Base-by-base conservation (phyloP, 2,888 invertebrate genomes). In the Helleia helle region DNA sequence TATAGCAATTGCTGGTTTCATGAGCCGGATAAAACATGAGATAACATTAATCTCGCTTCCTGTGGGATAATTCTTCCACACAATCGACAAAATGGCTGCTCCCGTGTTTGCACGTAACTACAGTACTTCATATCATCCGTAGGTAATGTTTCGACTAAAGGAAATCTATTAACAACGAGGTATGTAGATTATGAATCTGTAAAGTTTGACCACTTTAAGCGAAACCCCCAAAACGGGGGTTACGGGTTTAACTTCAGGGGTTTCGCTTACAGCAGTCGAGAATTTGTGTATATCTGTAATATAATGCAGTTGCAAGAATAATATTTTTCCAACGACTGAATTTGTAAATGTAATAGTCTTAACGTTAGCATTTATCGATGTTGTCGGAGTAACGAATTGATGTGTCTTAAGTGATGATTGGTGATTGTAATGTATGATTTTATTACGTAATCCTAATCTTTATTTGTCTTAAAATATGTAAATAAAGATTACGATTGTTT, bases 281-380 rank as follows among this genome's bases (percentile, higher is more conserved):
- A 30, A 15, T 30, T n/a, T 36, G 18, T 26, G 15, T 36, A 26
- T 37, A 26, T 34, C 17, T 13, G 22, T 24, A 22, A 22, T 22
- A 24, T 36, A 14, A n/a, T 25, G 11, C n/a, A 1, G 25, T 25
- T 43, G 53, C 55, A 53, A 58, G 56, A 53, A 62, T 55, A 56
- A 59, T 50, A 46, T 30, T 70, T 72, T 75, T 67, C 62, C 68
- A 75, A 73, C 66, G 74, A 79, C 73, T 73, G 73, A 73, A 50
- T 53, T 29, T 77, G 70, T 79, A 77, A 62, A 75, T 75, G 71
- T 75, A 74, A 61, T 68, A 65, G 15, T 47, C 42, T 44, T 57
- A 56, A 53, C 56, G 60, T 59, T 59, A 60, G 69, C 69, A 67
- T 71, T 69, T 69, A 64, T 50, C 52, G 61, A 51, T 66, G 65